Percentiles rank a stretch among this genome's conserved stretches.
Evolutionary conservation across 2,797 vertebrate genomes (phyloP).

Genomic region (Knipowitschia caucasica): DNA sequence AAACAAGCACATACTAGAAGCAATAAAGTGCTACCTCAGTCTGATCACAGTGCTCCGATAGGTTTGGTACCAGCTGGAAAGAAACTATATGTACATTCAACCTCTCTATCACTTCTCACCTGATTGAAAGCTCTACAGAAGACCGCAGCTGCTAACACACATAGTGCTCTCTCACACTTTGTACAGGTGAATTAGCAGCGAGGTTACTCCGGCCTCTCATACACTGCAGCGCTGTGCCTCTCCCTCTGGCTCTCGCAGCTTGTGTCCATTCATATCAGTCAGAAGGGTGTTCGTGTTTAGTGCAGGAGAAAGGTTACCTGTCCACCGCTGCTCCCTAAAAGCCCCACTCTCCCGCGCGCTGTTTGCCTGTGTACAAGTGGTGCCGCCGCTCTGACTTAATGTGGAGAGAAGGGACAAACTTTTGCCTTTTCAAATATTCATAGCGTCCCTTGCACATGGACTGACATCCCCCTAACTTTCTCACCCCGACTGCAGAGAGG

Average conservation of each 20-base stretch:
- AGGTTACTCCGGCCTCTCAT: conserved; percentile 9
- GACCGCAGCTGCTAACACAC: too few species aligned
- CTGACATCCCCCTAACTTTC: conserved; percentile 50
- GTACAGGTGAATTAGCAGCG: not conserved
- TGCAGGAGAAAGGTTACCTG: conserved; percentile 64
- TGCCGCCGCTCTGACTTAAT: conserved; percentile 52
- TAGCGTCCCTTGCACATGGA: conserved; percentile 33
- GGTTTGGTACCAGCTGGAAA: too few species aligned
- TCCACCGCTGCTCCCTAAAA: conserved; percentile 50
- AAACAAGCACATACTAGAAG: too few species aligned
- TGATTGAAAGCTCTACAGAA: too few species aligned
- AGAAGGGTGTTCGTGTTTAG: conserved; percentile 28
- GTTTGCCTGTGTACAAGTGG: conserved; percentile 37
- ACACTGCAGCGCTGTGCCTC: not conserved
- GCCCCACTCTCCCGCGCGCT: conserved; percentile 38
- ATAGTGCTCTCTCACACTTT: not conserved
- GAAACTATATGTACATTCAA: too few species aligned
- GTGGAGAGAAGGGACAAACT: conserved; percentile 59
- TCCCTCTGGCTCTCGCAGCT: conserved; percentile 27
- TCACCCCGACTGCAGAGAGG: conserved; percentile 37
- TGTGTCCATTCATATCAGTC: conserved; percentile 10
- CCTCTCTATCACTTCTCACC: too few species aligned
- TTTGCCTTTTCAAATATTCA: conserved; percentile 68
- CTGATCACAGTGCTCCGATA: too few species aligned
- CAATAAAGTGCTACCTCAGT: too few species aligned